A percentile compares a stretch with the other conserved stretches of the same genome.
Evolutionary conservation across 2,888 invertebrate genomes (phyloP).

Genomic region (Xestoiulus laeticollis): DNA sequence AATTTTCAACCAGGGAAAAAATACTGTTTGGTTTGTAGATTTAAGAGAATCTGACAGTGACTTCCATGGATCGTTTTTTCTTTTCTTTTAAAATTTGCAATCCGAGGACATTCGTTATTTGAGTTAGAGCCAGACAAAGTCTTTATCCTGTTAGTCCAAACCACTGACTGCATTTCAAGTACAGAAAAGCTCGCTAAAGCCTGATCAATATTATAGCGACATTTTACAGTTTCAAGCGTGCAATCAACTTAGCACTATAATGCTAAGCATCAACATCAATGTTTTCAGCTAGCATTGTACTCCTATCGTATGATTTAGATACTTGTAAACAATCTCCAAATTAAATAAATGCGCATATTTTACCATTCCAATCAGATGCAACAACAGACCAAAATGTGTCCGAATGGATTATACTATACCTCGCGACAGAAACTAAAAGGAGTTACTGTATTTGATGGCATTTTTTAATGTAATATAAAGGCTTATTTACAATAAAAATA

Average conservation of each 20-base stretch:
- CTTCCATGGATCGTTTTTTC: background rate
- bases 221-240: background rate
- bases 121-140: background rate
- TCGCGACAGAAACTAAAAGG: too few species aligned
- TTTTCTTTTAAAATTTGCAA: background rate
- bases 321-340: background rate
- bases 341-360: background rate
- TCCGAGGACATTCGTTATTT: background rate
- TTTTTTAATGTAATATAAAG: too few species aligned
- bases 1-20: background rate
- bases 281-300: background rate
- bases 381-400: background rate
- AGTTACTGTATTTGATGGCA: too few species aligned
- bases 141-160: conserved; percentile 13
- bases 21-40: background rate
- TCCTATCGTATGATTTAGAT: background rate
- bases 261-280: background rate
- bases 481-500: too few species aligned
- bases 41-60: background rate
- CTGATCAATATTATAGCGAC: background rate
- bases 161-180: background rate
- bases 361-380: background rate
- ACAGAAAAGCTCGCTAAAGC: background rate
- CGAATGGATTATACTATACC: background rate
- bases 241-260: background rate